Evolutionary conservation across 2,113 vertebrate genomes (phyloP).

Genomic region (Nanorana parkeri): DNA sequence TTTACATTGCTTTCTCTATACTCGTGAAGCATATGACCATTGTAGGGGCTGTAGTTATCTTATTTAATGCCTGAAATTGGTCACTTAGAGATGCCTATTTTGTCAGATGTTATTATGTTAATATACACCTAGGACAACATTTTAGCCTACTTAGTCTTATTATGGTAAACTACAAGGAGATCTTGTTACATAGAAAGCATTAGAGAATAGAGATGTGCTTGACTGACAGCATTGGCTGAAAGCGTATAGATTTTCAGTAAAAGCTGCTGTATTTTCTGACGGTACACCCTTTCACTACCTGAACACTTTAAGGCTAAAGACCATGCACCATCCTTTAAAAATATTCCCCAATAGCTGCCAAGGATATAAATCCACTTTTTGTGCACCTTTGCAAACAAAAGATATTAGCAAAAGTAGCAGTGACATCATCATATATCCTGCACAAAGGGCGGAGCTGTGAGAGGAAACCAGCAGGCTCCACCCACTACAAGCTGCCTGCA

Average conservation of each 20-base stretch:
- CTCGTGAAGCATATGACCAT: constrained; percentile 66
- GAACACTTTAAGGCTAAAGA: neutral
- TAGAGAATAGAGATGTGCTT: constrained; percentile 54
- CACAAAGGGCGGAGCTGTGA: too few species aligned
- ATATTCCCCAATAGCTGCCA: too few species aligned
- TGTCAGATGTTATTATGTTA: constrained; percentile 55
- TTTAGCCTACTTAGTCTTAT: constrained; percentile 63
- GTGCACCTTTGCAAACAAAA: too few species aligned
- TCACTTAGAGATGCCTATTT: constrained; percentile 66
- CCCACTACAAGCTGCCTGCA: too few species aligned
- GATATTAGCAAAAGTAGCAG: too few species aligned
- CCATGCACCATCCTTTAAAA: too few species aligned
- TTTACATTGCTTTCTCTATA: constrained; percentile 69
- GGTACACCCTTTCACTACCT: constrained; percentile 33
- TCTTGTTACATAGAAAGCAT: constrained; percentile 56
- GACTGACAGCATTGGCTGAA: constrained; percentile 50
- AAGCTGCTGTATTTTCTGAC: constrained; percentile 19
- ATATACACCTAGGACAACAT: constrained; percentile 65
- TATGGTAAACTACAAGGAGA: constrained; percentile 62
- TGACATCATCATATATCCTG: too few species aligned
- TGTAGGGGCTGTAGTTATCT: constrained; percentile 64
- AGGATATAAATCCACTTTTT: too few species aligned
- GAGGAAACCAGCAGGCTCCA: too few species aligned
- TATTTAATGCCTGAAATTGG: constrained; percentile 66
- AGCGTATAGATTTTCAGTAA: constrained; percentile 22